phyloP scores from a whole-genome alignment of 2,113 vertebrate species.

The Hyla sarda region DNA sequence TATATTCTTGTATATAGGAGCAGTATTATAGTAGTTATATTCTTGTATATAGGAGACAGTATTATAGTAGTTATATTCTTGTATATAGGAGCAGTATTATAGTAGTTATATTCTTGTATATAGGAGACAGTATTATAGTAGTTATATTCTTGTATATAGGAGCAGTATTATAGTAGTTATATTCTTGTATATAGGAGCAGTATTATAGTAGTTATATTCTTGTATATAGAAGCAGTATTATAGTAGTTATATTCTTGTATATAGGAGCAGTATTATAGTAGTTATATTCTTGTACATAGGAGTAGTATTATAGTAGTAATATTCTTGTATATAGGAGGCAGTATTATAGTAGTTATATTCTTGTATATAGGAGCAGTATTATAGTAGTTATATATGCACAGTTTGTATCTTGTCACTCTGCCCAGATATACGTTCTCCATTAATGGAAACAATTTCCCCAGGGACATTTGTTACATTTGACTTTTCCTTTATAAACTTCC shows the following conservation, averaged over 20 bases:
- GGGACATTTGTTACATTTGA: neutral
- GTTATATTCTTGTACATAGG: conserved; percentile 11
- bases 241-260: conserved; percentile 1
- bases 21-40: neutral
- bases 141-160: neutral
- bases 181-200: neutral
- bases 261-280: conserved; percentile 2
- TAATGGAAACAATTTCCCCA: neutral
- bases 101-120: too few species aligned
- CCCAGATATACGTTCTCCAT: neutral
- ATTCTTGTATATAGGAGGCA: neutral
- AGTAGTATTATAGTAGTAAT: conserved; percentile 4
- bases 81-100: neutral
- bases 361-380: neutral
- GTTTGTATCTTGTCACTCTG: too few species aligned
- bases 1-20: neutral
- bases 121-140: neutral
- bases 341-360: conserved; percentile 9
- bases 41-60: neutral
- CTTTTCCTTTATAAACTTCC: neutral
- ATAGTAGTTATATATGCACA: conserved; percentile 3
- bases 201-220: conserved; percentile 11
- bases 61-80: too few species aligned
- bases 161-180: neutral
- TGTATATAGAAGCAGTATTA: neutral